Conservation (phyloP, 37 sponge, comb jelly and placozoan genomes). For the Corticium candelabrum region DNA sequence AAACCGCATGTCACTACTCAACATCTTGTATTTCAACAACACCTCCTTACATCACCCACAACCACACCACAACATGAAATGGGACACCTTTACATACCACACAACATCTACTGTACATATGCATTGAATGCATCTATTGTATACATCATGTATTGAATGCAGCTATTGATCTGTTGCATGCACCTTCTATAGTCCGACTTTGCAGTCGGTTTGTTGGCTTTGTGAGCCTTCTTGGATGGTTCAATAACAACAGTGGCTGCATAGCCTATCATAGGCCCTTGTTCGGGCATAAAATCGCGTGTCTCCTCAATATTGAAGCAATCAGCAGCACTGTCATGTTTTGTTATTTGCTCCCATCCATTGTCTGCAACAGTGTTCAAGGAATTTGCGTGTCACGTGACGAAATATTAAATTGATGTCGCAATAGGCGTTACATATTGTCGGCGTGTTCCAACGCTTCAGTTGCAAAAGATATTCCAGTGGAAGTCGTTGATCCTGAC, state of each 20-base stretch:
- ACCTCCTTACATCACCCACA: no score
- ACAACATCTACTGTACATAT: no score
- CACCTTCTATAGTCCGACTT: not conserved
- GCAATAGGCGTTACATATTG: not conserved
- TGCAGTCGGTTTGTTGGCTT: slow-evolving; percentile 10
- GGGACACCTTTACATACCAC: no score
- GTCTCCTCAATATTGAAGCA: not conserved
- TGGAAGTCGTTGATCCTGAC: no score
- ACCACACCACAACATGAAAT: no score
- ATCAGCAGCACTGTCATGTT: not conserved
- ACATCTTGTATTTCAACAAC: no score
- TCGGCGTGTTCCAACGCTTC: slow-evolving; percentile 3
- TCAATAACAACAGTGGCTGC: not conserved
- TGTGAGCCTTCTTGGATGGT: slow-evolving; percentile 19
- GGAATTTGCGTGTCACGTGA: no score
- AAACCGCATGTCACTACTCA: no score
- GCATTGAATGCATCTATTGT: no score
- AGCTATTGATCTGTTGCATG: no score
- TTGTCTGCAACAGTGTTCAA: not conserved
- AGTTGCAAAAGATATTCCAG: not conserved
- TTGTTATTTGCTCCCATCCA: not conserved
- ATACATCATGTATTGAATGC: no score
- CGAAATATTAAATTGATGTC: no score
- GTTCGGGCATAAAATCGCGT: not conserved
- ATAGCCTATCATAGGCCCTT: slow-evolving; percentile 2